phyloP scores from a whole-genome alignment of 23 tunicate species.

The Trididemnum nubilum region DNA sequence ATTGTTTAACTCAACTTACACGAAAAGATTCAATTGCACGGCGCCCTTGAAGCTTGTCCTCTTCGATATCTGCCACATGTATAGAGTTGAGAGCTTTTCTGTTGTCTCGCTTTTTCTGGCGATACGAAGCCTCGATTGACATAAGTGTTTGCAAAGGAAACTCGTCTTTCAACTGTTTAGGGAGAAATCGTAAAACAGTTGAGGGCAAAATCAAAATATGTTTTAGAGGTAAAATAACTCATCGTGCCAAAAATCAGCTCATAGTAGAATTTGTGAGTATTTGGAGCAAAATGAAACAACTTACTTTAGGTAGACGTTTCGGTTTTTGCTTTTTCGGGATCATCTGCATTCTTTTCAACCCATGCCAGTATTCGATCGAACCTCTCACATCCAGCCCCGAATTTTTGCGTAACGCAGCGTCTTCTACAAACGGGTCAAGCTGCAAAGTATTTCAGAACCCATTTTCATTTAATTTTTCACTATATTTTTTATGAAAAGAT shows the following conservation, averaged over 20 bases:
- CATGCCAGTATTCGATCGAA: slow-evolving; percentile 80
- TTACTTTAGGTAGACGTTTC: slow-evolving; percentile 57
- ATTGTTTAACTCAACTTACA: background rate
- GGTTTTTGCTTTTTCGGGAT: slow-evolving; percentile 33
- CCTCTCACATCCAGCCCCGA: slow-evolving; percentile 72
- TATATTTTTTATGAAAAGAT: no score
- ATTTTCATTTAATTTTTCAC: no score
- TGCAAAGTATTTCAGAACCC: background rate
- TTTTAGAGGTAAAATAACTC: no score
- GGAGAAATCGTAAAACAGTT: no score
- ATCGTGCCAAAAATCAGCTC: no score
- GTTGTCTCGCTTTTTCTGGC: background rate
- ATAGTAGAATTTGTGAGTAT: no score
- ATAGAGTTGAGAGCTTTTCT: background rate
- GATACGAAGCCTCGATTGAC: background rate
- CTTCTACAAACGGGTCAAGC: background rate
- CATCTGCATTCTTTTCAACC: slow-evolving; percentile 33
- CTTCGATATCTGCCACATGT: background rate
- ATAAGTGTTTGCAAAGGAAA: background rate
- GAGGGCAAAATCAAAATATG: no score
- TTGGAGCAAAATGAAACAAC: no score
- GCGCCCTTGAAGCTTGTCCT: background rate
- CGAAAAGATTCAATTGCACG: background rate
- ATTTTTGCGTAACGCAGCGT: slow-evolving; percentile 38
- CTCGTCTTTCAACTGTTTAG: background rate